Evolutionary conservation across 2,888 invertebrate species (phyloP).

Genomic region (Xanthia icteritia): DNA sequence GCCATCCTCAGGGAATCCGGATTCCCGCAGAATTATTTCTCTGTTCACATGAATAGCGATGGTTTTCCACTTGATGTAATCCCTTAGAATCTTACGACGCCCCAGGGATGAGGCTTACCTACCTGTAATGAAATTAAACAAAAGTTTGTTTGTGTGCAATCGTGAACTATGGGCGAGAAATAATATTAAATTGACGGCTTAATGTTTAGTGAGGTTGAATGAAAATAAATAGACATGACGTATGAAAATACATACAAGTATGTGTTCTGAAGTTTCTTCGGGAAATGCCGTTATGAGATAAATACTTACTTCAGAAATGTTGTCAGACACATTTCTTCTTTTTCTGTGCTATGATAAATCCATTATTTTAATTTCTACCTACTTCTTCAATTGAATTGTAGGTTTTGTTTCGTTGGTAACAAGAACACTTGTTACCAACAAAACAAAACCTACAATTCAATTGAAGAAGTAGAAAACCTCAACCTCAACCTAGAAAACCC

Average conservation of each 20-base stretch:
- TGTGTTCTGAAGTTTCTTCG: background rate
- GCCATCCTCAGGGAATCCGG: constrained; percentile 17
- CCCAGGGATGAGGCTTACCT: constrained; percentile 26
- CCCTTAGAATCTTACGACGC: constrained; percentile 38
- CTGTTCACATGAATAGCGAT: constrained; percentile 17
- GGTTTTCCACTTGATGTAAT: constrained; percentile 52
- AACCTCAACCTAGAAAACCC: too few relatives aligned
- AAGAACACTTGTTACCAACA: background rate
- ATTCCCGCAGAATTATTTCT: constrained; percentile 29
- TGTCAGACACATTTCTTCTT: background rate
- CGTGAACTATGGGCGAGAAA: constrained; percentile 1
- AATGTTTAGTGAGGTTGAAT: constrained; percentile 1
- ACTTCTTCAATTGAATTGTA: background rate
- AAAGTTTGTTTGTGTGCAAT: constrained; percentile 5
- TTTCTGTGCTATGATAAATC: background rate
- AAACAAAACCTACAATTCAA: too few relatives aligned
- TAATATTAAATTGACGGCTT: background rate
- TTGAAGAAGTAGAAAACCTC: too few relatives aligned
- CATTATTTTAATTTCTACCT: background rate
- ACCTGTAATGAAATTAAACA: constrained; percentile 44
- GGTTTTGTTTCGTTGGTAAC: background rate
- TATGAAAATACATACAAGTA: background rate
- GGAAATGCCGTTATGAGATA: background rate
- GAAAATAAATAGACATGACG: background rate
- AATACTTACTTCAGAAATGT: background rate